Conservation (phyloP, 92 coral and sea anemone genomes). For the Porites cylindrica region DNA sequence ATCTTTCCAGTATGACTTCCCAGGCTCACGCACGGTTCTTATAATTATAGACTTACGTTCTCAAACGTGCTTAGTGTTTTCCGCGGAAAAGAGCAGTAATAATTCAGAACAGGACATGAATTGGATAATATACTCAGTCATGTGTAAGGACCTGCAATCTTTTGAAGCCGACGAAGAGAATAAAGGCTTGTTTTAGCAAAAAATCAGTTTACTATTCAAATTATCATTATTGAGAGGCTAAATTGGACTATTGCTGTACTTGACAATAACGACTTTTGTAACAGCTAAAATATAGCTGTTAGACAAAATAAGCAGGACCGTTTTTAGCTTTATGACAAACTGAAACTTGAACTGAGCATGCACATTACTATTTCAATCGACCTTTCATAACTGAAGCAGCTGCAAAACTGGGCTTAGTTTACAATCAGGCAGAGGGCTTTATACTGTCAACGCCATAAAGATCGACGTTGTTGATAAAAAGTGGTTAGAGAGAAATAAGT, state of each 20-base stretch:
- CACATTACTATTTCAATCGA: neutral
- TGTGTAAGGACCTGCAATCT: neutral
- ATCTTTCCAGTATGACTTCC: no score
- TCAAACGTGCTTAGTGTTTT: neutral
- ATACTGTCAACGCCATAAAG: conserved; percentile 26
- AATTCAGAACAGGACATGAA: neutral
- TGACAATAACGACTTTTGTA: neutral
- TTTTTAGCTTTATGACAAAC: neutral
- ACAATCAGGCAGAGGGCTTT: conserved; percentile 6
- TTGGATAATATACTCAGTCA: neutral
- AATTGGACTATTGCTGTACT: no score
- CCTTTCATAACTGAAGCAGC: neutral
- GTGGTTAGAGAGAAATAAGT: neutral
- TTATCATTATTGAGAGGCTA: no score
- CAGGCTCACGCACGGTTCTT: no score
- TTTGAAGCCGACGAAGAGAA: neutral
- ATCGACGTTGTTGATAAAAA: conserved; percentile 11
- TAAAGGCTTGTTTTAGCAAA: neutral
- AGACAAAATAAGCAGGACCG: neutral
- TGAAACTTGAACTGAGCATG: neutral
- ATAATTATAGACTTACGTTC: no score
- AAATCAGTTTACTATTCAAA: neutral
- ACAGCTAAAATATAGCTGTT: neutral
- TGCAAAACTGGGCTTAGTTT: conserved; percentile 1
- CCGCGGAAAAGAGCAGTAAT: neutral